These are phyloP conservation scores for Micromys minutus DNA, from an alignment of 2,113 vertebrate genomes.

Conservation along the genomic window DNA sequence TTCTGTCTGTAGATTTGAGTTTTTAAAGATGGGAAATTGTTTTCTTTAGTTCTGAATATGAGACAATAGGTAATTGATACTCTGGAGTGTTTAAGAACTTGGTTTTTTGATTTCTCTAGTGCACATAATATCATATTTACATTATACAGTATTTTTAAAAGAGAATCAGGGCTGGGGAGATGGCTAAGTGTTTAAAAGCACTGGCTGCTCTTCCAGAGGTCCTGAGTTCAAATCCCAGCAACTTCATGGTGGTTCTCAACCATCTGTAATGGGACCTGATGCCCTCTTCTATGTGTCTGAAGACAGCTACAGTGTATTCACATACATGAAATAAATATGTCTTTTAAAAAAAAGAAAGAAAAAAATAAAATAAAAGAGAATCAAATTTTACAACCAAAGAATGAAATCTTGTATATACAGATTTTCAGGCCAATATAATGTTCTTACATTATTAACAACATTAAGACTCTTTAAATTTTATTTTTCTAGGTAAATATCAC, in stretches of 20 bases:
- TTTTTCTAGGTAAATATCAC: neutral
- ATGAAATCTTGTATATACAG: neutral
- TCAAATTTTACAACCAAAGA: neutral
- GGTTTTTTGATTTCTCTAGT: conserved; percentile 16
- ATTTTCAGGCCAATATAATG: neutral
- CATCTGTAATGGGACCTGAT: too few relatives aligned
- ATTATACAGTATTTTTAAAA: neutral
- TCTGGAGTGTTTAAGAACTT: neutral
- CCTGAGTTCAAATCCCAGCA: too few relatives aligned
- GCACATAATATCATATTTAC: neutral
- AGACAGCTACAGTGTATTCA: too few relatives aligned
- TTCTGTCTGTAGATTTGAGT: neutral
- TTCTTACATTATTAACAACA: neutral
- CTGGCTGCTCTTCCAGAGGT: too few relatives aligned
- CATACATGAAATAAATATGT: too few relatives aligned
- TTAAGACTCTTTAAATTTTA: neutral
- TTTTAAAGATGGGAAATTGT: neutral
- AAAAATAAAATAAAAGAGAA: neutral
- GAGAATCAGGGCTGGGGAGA: too few relatives aligned
- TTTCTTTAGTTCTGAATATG: neutral
- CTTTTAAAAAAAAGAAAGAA: too few relatives aligned
- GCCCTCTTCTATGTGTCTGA: too few relatives aligned
- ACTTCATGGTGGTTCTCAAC: too few relatives aligned
- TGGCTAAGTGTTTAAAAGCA: too few relatives aligned
- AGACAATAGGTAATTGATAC: neutral